Conservation (phyloP, 2,113 vertebrate genomes). For the Pangasianodon gigas region DNA sequence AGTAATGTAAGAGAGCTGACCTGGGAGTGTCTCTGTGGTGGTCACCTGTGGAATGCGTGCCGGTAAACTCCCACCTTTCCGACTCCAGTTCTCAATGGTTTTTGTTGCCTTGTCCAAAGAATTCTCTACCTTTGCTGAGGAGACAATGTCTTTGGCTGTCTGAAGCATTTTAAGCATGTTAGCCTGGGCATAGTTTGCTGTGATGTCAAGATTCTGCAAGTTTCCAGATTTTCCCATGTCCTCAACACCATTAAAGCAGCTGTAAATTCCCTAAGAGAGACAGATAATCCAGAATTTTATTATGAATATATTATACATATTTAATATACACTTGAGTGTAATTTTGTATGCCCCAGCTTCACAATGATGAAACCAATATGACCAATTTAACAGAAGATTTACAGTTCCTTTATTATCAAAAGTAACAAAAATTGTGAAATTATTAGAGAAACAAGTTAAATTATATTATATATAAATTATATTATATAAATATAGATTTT, state of each 20-base stretch:
- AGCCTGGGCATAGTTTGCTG: conserved; percentile 86
- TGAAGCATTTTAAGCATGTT: conserved; percentile 96
- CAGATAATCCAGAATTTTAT: conserved; percentile 3
- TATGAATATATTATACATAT: not conserved
- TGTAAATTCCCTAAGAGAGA: conserved; percentile 88
- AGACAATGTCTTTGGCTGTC: conserved; percentile 91
- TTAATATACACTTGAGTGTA: not conserved
- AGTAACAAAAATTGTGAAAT: not conserved
- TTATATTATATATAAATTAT: not conserved
- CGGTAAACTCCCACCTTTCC: conserved; percentile 75
- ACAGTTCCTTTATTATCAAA: not conserved
- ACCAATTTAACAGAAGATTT: not conserved
- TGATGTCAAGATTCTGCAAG: conserved; percentile 82
- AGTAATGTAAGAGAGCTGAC: conserved; percentile 63
- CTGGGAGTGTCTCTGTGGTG: conserved; percentile 61
- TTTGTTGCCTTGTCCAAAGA: conserved; percentile 92
- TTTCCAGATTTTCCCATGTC: conserved; percentile 75
- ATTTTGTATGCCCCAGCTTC: not conserved
- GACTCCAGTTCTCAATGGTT: conserved; percentile 87
- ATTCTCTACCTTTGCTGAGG: conserved; percentile 84
- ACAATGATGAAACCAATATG: not conserved
- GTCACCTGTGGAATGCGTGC: conserved; percentile 67
- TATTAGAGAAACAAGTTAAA: not conserved
- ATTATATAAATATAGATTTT: not conserved
- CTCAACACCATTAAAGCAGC: conserved; percentile 93